A percentile compares a stretch with the other conserved stretches of the same genome.
Evolutionary conservation across 2,888 invertebrate genomes (phyloP).

Genomic region (Catocala fraxini): DNA sequence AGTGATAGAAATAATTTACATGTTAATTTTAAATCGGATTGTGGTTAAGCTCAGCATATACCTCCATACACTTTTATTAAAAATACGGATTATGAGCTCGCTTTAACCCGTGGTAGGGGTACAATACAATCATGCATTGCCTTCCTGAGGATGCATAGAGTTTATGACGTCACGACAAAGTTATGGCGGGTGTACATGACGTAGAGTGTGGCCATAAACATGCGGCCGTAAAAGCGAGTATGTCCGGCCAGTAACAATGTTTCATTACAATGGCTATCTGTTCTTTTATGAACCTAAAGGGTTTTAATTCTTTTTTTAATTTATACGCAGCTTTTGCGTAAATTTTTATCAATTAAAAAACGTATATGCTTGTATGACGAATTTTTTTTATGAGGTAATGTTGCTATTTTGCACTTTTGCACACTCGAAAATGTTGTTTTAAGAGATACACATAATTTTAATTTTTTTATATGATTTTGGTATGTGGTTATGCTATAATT

Average conservation of each 20-base stretch:
- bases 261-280: constrained; percentile 38
- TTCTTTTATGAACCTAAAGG: constrained; percentile 41
- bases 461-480: no score
- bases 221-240: constrained; percentile 55
- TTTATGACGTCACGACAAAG: constrained; percentile 62
- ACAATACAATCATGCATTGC: constrained; percentile 46
- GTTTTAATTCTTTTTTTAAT: constrained; percentile 14
- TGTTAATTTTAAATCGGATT: no score
- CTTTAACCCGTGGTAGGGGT: constrained; percentile 24
- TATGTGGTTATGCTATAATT: no score
- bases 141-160: constrained; percentile 52
- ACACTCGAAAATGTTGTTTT: no score
- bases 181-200: constrained; percentile 59
- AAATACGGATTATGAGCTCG: constrained; percentile 17
- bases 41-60: no score
- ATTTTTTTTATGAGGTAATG: no score
- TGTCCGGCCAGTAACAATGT: constrained; percentile 49
- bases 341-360: no score
- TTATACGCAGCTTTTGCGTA: neutral
- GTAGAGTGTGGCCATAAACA: constrained; percentile 60
- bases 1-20: no score
- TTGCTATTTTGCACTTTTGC: no score
- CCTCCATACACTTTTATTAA: no score
- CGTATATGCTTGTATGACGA: no score
- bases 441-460: no score